phyloP scores from a whole-genome alignment of 2,888 invertebrate genomes.

The Sphecodes monilicornis region DNA sequence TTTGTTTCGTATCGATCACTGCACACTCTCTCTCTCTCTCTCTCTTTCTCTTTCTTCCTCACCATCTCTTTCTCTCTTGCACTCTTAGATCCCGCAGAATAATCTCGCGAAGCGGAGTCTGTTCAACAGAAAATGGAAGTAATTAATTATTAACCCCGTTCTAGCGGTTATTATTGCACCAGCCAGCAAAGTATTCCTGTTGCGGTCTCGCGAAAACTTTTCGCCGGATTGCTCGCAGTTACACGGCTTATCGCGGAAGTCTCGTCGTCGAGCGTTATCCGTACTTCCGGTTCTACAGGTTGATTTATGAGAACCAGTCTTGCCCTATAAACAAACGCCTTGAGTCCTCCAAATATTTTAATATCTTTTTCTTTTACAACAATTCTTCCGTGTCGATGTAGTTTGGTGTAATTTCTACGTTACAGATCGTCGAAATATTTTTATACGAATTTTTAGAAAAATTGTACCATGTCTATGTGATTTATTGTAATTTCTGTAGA shows the following conservation, averaged over 20 bases:
- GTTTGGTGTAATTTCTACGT: too few species aligned
- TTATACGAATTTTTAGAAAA: too few species aligned
- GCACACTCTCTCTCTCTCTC: not conserved
- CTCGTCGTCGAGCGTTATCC: constrained; percentile 30
- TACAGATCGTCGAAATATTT: too few species aligned
- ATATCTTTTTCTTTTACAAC: too few species aligned
- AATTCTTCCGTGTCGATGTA: too few species aligned
- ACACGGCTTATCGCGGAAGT: constrained; percentile 12
- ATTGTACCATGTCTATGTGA: too few species aligned
- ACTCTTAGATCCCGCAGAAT: not conserved
- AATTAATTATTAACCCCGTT: constrained; percentile 53
- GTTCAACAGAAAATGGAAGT: constrained; percentile 25
- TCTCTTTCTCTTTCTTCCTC: not conserved
- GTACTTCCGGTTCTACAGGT: constrained; percentile 3
- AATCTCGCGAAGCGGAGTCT: not conserved
- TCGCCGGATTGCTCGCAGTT: constrained; percentile 15
- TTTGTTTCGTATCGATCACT: not conserved
- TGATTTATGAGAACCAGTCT: not conserved
- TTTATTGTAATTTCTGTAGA: too few species aligned
- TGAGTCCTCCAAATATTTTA: not conserved
- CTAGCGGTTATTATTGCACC: constrained; percentile 23
- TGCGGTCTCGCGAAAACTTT: constrained; percentile 18
- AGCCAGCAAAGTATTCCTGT: not conserved
- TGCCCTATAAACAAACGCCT: not conserved
- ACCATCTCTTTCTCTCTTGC: not conserved